Conservation (phyloP, 2,888 invertebrate species). For the Argynnis bischoffii region DNA sequence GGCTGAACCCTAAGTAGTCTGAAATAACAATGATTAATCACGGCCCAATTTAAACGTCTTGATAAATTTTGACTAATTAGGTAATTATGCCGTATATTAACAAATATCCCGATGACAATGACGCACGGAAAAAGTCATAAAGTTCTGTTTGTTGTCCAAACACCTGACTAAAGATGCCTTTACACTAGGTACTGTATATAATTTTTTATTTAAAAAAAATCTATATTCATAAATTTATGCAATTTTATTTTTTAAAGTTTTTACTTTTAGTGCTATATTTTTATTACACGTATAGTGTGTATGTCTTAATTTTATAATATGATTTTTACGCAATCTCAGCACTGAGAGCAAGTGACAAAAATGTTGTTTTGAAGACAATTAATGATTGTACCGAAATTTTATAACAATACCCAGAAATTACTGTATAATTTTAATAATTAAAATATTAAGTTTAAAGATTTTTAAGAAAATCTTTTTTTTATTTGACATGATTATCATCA, state of each 20-base stretch:
- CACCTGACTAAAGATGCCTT: slow-evolving; percentile 35
- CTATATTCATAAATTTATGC: no score
- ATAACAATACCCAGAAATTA: neutral
- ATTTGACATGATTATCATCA: neutral
- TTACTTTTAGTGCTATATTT: no score
- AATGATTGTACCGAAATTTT: no score
- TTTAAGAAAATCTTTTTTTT: no score
- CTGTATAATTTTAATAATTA: neutral
- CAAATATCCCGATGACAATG: slow-evolving; percentile 58
- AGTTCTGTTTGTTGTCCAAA: slow-evolving; percentile 51
- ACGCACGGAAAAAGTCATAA: slow-evolving; percentile 57
- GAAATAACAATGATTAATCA: slow-evolving; percentile 52
- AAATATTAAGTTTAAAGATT: neutral
- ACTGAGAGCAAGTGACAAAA: no score
- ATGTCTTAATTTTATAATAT: no score
- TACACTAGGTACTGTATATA: neutral
- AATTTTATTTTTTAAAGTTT: no score
- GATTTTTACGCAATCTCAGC: no score
- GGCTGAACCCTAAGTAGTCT: slow-evolving; percentile 45
- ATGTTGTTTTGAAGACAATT: no score
- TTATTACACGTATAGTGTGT: no score
- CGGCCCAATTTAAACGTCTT: slow-evolving; percentile 59
- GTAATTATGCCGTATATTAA: slow-evolving; percentile 56
- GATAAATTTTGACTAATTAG: slow-evolving; percentile 73
- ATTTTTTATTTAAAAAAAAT: no score